These are phyloP conservation scores for Choloepus hoffmanni DNA, from an alignment of 2,113 vertebrate species.

Conservation along the genomic window DNA sequence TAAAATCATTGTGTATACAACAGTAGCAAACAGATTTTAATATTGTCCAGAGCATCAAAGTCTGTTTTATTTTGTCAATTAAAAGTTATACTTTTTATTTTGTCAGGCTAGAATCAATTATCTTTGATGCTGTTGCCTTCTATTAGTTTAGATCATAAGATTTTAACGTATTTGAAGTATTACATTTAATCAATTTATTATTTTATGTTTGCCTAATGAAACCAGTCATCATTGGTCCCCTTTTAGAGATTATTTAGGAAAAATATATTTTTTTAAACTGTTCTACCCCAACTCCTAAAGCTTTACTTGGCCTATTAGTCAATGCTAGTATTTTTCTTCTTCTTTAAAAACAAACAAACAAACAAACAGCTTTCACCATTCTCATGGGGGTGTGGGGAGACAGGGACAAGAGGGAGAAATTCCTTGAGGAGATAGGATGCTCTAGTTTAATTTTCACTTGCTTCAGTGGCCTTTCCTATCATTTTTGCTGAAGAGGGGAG, in stretches of 20 bases:
- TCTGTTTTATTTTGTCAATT: background rate
- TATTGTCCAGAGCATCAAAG: background rate
- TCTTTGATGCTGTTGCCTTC: constrained; percentile 17
- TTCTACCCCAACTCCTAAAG: constrained; percentile 12
- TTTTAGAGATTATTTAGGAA: constrained; percentile 31
- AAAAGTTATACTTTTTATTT: constrained; percentile 23
- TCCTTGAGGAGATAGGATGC: constrained; percentile 11
- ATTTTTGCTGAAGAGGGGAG: constrained; percentile 37
- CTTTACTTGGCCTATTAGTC: constrained; percentile 52
- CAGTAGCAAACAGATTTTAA: background rate
- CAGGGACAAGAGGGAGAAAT: background rate
- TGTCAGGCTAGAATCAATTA: constrained; percentile 17
- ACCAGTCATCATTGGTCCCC: background rate
- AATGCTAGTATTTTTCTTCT: background rate
- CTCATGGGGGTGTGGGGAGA: background rate
- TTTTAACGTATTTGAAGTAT: background rate
- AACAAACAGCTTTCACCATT: background rate
- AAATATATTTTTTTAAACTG: background rate
- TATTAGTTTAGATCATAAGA: constrained; percentile 7
- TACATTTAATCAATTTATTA: constrained; percentile 13
- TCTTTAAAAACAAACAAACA: background rate
- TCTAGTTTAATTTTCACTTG: constrained; percentile 57
- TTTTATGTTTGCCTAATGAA: constrained; percentile 34
- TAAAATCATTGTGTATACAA: background rate
- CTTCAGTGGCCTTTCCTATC: constrained; percentile 44